phyloP scores from a whole-genome alignment of 2,888 invertebrate species.

The Cephus sareptanus region DNA sequence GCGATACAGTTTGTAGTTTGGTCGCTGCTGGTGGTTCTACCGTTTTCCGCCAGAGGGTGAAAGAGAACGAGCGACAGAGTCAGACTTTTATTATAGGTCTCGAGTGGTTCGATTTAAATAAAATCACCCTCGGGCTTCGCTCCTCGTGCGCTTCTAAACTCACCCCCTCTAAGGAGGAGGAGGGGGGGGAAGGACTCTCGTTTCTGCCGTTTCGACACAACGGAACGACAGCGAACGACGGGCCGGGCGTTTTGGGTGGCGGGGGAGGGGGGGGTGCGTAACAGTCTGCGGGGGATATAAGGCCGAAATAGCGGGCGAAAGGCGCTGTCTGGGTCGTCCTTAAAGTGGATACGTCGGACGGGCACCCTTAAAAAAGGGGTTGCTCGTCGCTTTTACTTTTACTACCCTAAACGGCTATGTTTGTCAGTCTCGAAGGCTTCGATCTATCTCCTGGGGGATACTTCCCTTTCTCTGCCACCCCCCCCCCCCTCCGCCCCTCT shows the following conservation, averaged over 20 bases:
- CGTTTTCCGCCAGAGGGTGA: background rate
- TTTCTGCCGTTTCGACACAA: constrained; percentile 17
- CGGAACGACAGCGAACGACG: background rate
- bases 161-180: constrained; percentile 25
- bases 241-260: background rate
- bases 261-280: background rate
- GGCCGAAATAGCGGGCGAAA: constrained; percentile 26
- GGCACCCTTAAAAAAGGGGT: background rate
- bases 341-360: constrained; percentile 47
- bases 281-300: constrained; percentile 21
- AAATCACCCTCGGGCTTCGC: constrained; percentile 32
- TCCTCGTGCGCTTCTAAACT: constrained; percentile 31
- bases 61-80: background rate
- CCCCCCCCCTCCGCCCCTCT: constrained; percentile 17
- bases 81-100: background rate
- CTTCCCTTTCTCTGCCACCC: constrained; percentile 39
- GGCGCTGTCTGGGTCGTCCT: constrained; percentile 49
- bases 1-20: background rate
- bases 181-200: constrained; percentile 20
- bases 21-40: background rate
- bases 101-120: constrained; percentile 25
- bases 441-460: constrained; percentile 37
- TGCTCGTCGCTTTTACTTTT: background rate
- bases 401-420: background rate
- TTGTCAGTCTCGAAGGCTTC: background rate